Evolutionary conservation across 2,113 vertebrate species (phyloP).

Genomic region (Coracopsis vasa): DNA sequence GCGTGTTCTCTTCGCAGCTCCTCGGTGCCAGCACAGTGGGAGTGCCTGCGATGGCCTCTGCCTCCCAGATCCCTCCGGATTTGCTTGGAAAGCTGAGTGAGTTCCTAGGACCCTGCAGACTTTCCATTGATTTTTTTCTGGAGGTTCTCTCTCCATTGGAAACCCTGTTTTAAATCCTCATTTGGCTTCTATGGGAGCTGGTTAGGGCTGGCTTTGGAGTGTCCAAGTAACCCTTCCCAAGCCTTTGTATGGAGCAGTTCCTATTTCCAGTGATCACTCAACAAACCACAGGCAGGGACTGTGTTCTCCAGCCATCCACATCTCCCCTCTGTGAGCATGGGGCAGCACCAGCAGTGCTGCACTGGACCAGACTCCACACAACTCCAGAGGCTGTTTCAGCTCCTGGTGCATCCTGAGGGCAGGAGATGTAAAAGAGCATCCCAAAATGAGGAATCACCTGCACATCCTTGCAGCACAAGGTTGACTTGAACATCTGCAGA

Average conservation of each 20-base stretch:
- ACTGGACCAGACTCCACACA: neutral
- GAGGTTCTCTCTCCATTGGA: neutral
- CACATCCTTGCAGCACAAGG: neutral
- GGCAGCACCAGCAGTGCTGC: neutral
- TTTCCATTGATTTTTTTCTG: neutral
- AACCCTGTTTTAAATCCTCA: neutral
- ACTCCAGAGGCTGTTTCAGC: neutral
- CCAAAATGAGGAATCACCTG: neutral
- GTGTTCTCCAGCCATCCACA: neutral
- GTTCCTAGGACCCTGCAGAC: neutral
- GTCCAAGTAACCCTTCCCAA: neutral
- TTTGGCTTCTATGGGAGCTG: neutral
- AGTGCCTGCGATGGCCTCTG: neutral
- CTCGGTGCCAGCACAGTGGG: neutral
- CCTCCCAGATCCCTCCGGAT: neutral
- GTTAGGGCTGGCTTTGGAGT: neutral
- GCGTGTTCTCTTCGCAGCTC: neutral
- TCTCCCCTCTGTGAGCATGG: rapidly evolving
- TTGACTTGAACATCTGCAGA: neutral
- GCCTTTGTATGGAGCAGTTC: neutral
- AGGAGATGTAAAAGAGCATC: neutral
- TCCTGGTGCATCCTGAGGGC: neutral
- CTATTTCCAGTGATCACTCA: neutral
- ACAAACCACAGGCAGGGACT: neutral
- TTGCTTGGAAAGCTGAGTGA: neutral